Percentiles rank a stretch among this genome's conserved stretches.
Evolutionary conservation across 2,113 vertebrate species (phyloP).

Genomic region (Lycocorax pyrrhopterus): DNA sequence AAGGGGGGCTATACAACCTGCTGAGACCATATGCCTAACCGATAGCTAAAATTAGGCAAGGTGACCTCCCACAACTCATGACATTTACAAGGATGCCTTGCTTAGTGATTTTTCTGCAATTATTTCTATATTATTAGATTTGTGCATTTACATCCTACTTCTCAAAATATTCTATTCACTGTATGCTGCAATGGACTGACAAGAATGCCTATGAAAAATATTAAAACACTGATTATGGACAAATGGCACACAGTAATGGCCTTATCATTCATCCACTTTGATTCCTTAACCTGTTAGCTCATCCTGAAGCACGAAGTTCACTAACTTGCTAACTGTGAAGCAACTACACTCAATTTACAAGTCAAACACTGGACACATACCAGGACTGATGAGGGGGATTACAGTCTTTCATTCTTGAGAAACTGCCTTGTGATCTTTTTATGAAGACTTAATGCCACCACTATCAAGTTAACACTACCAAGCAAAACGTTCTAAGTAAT

Average conservation of each 20-base stretch:
- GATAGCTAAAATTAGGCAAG: not conserved
- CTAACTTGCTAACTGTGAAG: not conserved
- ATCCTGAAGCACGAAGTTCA: not conserved
- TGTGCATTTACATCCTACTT: not conserved
- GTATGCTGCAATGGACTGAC: not conserved
- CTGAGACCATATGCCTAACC: not conserved
- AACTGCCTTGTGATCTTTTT: not conserved
- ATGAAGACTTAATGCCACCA: not conserved
- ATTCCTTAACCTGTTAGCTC: not conserved
- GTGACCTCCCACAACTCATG: not conserved
- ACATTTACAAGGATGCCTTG: not conserved
- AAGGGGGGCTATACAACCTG: not conserved
- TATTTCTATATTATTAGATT: not conserved
- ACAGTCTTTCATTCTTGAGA: not conserved
- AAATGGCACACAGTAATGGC: not conserved
- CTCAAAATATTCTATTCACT: not conserved
- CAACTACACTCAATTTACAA: not conserved
- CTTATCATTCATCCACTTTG: not conserved
- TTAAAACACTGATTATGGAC: not conserved
- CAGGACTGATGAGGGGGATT: not conserved
- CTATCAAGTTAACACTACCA: conserved; percentile 8
- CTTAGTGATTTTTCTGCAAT: not conserved
- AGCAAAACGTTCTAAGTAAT: not conserved
- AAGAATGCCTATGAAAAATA: not conserved
- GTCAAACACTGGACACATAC: not conserved